A percentile compares a stretch with the other conserved stretches of the same genome.
These are phyloP conservation scores for Neogobius melanostomus DNA, from an alignment of 2,113 vertebrate species.

Conservation along the genomic window DNA sequence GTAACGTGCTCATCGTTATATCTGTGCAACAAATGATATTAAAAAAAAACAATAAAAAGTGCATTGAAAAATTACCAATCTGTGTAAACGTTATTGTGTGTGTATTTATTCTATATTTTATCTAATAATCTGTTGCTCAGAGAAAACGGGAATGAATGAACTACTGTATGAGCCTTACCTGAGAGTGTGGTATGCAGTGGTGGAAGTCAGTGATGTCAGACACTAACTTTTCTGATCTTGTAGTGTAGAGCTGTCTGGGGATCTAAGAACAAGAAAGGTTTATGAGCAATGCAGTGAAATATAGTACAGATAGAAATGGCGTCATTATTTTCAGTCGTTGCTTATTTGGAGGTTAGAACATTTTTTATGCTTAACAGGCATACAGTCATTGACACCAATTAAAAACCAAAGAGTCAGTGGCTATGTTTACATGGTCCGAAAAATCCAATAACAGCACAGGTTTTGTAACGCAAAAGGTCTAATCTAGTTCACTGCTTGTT, in stretches of 20 bases:
- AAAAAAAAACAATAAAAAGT: neutral
- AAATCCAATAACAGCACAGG: no score
- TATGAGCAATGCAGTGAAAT: neutral
- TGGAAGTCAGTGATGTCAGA: constrained; percentile 73
- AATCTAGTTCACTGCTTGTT: no score
- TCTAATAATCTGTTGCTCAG: no score
- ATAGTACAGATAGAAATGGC: neutral
- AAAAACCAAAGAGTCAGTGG: no score
- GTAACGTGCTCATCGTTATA: neutral
- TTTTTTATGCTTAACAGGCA: no score
- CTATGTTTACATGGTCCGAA: no score
- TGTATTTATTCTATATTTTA: neutral
- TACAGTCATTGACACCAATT: no score
- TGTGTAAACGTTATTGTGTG: neutral
- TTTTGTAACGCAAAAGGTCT: no score
- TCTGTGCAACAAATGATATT: neutral
- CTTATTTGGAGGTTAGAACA: neutral
- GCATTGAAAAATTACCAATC: neutral
- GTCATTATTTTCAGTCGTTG: neutral
- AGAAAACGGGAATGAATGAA: no score
- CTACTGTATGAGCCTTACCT: constrained; percentile 61
- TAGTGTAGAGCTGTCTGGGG: constrained; percentile 80
- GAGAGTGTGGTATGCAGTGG: constrained; percentile 69
- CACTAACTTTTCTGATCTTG: constrained; percentile 76
- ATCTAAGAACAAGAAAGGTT: constrained; percentile 70